Base-by-base conservation (phyloP, 2,797 vertebrate species). In the Glossophaga mutica region DNA sequence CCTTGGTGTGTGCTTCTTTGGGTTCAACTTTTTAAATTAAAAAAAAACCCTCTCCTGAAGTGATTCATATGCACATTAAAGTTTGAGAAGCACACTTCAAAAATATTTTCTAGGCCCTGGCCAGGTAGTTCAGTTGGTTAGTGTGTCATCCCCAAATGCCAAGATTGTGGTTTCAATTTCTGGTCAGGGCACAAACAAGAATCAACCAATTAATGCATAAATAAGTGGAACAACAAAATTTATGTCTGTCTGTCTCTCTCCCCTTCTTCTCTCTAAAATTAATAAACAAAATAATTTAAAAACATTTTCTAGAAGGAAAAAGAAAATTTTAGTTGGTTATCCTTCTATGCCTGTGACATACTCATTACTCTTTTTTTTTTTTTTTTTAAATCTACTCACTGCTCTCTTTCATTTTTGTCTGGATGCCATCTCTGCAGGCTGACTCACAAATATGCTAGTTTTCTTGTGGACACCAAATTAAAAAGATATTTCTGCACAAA, bases 231-330 rank as follows among this genome's bases (percentile, higher is more conserved):
- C 57, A 59, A 59, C 57, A 57, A 59, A 59, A 29, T 26, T 59
- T 21, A 55, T 55, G 22, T 59, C 24, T 26, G 9, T 29, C 24
- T 57, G 19, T 57, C 24, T 26, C 57, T 59, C 57, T 24, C 57
- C 9, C 3, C 22, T 26, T 59, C 57, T 59, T 26, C 57, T 59
- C 57, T 59, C 57, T 59, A 26, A 55, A 55, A 55, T 55, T 24
- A 55, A 24, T 55, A 59, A 59, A 59, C 24, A 59, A 59, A 59
- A 59, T 59, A 59, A 59, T 65, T 78, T 12, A 82, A 83, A 96
- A 88, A 82, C 77, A 88, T 37, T 94, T 95, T 82, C 65, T 84
- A 21, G 92, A 91, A 59, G 82, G 52, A 26, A 88, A 79, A 39
- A 83, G 44, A 92, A 86, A 87, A 90, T 62, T 86, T 15, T 12